Evolutionary conservation across 2,113 vertebrate species (phyloP).

Genomic region (Piliocolobus tephrosceles): DNA sequence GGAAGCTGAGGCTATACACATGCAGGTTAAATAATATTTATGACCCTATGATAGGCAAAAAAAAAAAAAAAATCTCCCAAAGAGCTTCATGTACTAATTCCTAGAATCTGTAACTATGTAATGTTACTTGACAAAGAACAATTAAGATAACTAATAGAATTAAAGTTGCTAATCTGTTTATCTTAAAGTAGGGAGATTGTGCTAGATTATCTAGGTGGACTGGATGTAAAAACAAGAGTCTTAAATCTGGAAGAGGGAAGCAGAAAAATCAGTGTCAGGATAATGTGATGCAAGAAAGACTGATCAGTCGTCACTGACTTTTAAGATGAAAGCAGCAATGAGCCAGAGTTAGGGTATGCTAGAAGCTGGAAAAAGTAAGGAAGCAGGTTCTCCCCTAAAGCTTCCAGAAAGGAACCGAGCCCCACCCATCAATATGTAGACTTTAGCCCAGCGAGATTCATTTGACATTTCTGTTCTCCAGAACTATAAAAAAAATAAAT

Average conservation of each 20-base stretch:
- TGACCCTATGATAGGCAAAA: neutral
- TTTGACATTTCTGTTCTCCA: neutral
- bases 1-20: neutral
- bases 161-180: neutral
- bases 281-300: neutral
- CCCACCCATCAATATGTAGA: neutral
- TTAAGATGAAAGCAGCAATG: neutral
- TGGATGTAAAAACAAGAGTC: neutral
- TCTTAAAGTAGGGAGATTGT: neutral
- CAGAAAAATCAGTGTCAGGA: neutral
- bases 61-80: neutral
- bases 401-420: neutral
- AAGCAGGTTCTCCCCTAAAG: neutral
- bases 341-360: neutral
- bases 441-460: neutral
- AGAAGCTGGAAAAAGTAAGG: neutral
- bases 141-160: neutral
- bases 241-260: neutral
- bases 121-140: neutral
- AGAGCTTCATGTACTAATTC: neutral
- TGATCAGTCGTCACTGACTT: neutral
- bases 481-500: neutral
- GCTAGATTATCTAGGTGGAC: neutral
- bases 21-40: neutral
- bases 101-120: neutral